Evolutionary conservation across 2,888 invertebrate genomes (phyloP).

Genomic region (Priocnemis perturbator): DNA sequence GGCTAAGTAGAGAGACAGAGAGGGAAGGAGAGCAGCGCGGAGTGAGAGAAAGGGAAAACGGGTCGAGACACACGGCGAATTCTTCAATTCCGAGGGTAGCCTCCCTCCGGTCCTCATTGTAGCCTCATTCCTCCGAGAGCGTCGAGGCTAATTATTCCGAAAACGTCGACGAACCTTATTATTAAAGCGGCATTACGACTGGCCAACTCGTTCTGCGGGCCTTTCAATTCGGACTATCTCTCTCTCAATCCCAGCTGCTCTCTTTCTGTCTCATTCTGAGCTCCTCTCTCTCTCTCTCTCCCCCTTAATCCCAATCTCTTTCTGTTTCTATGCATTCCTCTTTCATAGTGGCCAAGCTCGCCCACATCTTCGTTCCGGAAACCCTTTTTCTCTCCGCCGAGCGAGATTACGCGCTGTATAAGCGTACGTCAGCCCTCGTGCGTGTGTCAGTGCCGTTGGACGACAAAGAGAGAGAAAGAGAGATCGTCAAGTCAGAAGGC

Average conservation of each 20-base stretch:
- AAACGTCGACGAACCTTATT: conserved; percentile 34
- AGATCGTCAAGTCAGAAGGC: not conserved
- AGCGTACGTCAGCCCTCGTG: not conserved
- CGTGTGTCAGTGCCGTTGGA: not conserved
- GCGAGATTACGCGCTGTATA: not conserved
- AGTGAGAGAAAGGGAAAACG: not conserved
- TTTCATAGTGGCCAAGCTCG: not conserved
- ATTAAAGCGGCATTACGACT: conserved; percentile 36
- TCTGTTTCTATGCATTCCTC: not conserved
- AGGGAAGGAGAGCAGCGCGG: not conserved
- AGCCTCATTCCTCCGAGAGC: conserved; percentile 35
- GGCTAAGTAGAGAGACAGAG: not conserved
- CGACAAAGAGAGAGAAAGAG: conserved; percentile 5
- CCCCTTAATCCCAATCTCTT: not conserved
- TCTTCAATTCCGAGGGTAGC: not conserved
- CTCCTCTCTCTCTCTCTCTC: too few species aligned
- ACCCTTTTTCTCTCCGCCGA: not conserved
- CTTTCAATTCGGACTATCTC: too few species aligned
- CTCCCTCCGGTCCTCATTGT: conserved; percentile 29
- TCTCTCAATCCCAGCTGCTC: too few species aligned
- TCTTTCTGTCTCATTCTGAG: too few species aligned
- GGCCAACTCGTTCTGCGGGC: too few species aligned
- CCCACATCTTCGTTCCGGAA: conserved; percentile 7
- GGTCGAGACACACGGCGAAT: not conserved
- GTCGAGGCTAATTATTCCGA: conserved; percentile 48